Base-by-base conservation (phyloP, 1,140 invertebrate species). In the Cyclina sinensis region DNA sequence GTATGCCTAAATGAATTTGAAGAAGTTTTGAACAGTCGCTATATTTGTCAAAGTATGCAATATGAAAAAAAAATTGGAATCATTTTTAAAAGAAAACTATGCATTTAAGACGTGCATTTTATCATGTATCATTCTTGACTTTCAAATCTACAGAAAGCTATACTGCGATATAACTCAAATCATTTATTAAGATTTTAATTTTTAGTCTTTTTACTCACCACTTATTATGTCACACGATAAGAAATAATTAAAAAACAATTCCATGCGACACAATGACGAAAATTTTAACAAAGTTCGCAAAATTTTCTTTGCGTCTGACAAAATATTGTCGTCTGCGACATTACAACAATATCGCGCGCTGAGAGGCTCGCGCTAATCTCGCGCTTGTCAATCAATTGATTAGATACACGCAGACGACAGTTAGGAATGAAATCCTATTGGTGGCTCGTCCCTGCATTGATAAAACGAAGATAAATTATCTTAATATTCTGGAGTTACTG, bases 271-370 rank as follows among this genome's bases (percentile, higher is more conserved):
- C 57, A 27, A 9, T 62, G 9, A n/a, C 7, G 24, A 62, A 27
- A 62, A 62, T 27, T 62, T 27, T 62, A 24, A 27, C n/a, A 62
- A 62, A 27, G 27, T 27, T 62, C n/a, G 21, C 57, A 27, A 27
- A 24, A 62, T 57, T 62, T 62, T 62, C 57, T 62, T 27, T 27
- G n/a, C 57, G 57, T 62, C 57, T 74, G 70, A 24, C 21, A 74
- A 74, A 46, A 43, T 48, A 32, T 27, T 51, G 74, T 78, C 74
- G 74, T 78, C 74, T 78, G 74, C 48, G 74, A 78, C 27, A 54
- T 54, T 30, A 37, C 48, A 54, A 48, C 35, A 35, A 35, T 30
- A 46, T 54, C 74, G 48, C 48, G 74, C 74, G 46, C 74, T 78
- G 46, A 78, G 74, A 54, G 74, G 74, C 74, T 51, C 24, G 43